Evolutionary conservation across 2,797 vertebrate species (phyloP).

Genomic region (Sebastes hopkinsi): DNA sequence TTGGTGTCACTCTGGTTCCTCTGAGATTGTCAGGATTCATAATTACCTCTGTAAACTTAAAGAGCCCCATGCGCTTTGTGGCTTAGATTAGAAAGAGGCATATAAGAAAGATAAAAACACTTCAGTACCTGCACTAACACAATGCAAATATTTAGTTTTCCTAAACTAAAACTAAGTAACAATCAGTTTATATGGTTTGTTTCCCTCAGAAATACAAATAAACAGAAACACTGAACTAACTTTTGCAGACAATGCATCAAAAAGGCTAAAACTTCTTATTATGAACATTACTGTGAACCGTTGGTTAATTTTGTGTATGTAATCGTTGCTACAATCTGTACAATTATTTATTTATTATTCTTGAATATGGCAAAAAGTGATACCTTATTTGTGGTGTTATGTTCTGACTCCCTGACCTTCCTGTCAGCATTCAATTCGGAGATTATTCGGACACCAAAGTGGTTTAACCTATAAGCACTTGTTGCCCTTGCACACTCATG

Average conservation of each 20-base stretch:
- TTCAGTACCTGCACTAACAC: slow-evolving; percentile 7
- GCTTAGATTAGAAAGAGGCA: slow-evolving; percentile 1
- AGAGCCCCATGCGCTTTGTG: background rate
- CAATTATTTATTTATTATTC: slow-evolving; percentile 32
- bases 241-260: background rate
- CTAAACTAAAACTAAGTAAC: background rate
- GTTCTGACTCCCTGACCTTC: background rate
- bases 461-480: slow-evolving; percentile 15
- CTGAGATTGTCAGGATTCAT: slow-evolving; percentile 12
- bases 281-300: slow-evolving; percentile 26
- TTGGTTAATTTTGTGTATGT: slow-evolving; percentile 27
- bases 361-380: background rate
- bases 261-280: background rate
- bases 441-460: slow-evolving; percentile 9
- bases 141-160: background rate
- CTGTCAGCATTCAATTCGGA: slow-evolving; percentile 17
- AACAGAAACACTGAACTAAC: background rate
- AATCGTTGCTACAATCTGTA: slow-evolving; percentile 18
- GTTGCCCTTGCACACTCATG: slow-evolving; percentile 1
- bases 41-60: slow-evolving; percentile 17
- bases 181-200: background rate
- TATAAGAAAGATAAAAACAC: background rate
- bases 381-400: background rate
- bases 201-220: background rate
- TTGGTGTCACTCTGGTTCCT: slow-evolving; percentile 12